These are phyloP conservation scores for Zosterops hypoxanthus DNA, from an alignment of 2,113 vertebrate genomes.

Conservation along the genomic window DNA sequence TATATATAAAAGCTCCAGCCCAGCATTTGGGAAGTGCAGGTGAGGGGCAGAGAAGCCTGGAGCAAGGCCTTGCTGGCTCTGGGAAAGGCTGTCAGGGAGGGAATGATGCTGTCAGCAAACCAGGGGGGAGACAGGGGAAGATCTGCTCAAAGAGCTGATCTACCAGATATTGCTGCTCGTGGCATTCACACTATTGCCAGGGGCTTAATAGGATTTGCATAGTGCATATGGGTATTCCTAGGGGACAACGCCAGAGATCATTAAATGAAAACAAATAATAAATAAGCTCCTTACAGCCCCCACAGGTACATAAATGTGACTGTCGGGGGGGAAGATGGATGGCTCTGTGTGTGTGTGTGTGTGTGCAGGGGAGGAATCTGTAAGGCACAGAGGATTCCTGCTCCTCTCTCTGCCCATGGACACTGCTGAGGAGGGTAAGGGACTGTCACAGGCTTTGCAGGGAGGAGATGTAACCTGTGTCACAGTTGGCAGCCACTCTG, in stretches of 20 bases:
- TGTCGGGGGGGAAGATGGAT: background rate
- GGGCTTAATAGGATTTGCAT: constrained; percentile 57
- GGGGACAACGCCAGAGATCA: constrained; percentile 71
- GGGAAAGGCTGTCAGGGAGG: background rate
- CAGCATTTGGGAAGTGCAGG: background rate
- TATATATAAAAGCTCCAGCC: no score
- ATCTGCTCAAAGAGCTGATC: background rate
- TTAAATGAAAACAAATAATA: constrained; percentile 73
- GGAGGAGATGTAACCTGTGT: background rate
- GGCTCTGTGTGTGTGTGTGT: background rate
- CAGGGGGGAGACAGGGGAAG: background rate
- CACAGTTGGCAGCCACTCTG: background rate
- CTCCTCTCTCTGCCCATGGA: background rate
- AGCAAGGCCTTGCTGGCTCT: background rate
- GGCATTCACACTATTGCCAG: constrained; percentile 27
- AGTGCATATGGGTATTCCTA: constrained; percentile 13
- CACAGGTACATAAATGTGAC: constrained; percentile 22
- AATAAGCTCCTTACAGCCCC: constrained; percentile 57
- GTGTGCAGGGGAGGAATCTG: background rate
- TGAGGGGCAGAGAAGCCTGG: background rate
- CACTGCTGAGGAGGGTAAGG: constrained; percentile 22
- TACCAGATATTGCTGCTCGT: background rate
- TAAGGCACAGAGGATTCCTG: background rate
- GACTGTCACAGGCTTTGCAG: background rate
- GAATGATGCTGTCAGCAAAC: background rate